phyloP scores from a whole-genome alignment of 1,140 invertebrate species.

The Mamestra configurata region DNA sequence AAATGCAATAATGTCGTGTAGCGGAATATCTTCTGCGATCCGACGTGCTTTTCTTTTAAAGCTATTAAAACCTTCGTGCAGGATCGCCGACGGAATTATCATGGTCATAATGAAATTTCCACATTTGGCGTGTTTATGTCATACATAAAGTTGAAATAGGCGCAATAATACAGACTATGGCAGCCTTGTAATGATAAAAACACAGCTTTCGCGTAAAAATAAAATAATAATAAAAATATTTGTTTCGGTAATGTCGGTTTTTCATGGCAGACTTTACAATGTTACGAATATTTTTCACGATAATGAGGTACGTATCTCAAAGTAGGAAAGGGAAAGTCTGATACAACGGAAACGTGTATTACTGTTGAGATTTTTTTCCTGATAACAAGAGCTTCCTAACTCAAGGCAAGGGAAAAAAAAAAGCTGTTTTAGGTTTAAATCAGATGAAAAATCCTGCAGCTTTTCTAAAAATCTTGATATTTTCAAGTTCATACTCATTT shows the following conservation, averaged over 20 bases:
- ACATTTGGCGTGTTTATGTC: constrained; percentile 45
- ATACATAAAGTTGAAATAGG: constrained; percentile 44
- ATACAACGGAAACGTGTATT: neutral
- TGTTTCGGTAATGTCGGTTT: constrained; percentile 27
- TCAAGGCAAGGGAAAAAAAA: too few species aligned
- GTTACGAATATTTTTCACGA: neutral
- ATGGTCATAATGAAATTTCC: constrained; percentile 42
- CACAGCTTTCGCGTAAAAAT: constrained; percentile 30
- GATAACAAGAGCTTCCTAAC: neutral
- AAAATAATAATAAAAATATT: constrained; percentile 46
- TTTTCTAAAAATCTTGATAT: too few species aligned
- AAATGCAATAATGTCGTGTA: constrained; percentile 47
- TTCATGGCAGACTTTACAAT: constrained; percentile 26
- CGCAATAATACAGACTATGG: constrained; percentile 36
- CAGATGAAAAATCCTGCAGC: neutral
- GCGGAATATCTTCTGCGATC: constrained; percentile 21
- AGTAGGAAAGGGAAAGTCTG: constrained; percentile 4
- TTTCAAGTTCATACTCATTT: too few species aligned
- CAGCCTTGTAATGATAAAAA: constrained; percentile 11
- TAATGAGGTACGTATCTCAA: constrained; percentile 37
- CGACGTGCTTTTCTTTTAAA: constrained; percentile 37
- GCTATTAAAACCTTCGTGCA: constrained; percentile 28
- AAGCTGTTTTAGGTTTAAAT: too few species aligned
- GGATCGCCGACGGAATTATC: constrained; percentile 15
- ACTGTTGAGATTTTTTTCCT: neutral